Base-by-base conservation (phyloP, 2,113 vertebrate species). In the Xenopus laevis region DNA sequence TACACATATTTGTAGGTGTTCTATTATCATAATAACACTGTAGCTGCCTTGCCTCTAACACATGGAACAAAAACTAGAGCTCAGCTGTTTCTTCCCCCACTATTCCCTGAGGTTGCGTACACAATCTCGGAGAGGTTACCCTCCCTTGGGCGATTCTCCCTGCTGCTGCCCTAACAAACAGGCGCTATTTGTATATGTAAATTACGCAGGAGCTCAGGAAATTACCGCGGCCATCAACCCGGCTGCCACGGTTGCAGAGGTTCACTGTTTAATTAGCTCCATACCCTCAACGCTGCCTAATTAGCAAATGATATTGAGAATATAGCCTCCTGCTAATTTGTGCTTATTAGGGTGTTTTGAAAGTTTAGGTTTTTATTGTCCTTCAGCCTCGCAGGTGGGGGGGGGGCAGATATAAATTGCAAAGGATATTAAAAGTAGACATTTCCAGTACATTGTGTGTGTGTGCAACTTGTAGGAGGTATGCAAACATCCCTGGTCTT, bases 251-350 rank as follows among this genome's bases (percentile, higher is more conserved):
- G 85, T 84, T 71, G 88, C 90, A 91, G 88, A 89, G 92, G 89
- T 90, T 92, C 87, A 92, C 86, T 27, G 23, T 27, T 90, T 96
- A 96, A 97, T 96, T 94, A 96, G 92, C 88, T 91, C 92, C 79
- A 89, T 94, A 93, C 94, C 91, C 93, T 86, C 90, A 88, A 92
- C 86, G 90, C 91, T 86, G 89, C 90, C 94, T 98, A 98, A 98
- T 98, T 99, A 98, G 94, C 91, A 95, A 95, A 98, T 98, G 98
- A 95, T 92, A 91, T 94, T 90, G 92, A 97, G 98, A 98, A 98
- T 97, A 96, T 13, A 16, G 95, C 93, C 94, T 94, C 90, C 90
- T 93, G 90, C 93, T 98, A 99, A 99, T 99, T 98, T 98, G 96
- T 89, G 75, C 93, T 95, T 97, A 98, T 98, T 98, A 99, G 93